Evolutionary conservation across 2,888 invertebrate species (phyloP).

Genomic region (Morpho achilles): DNA sequence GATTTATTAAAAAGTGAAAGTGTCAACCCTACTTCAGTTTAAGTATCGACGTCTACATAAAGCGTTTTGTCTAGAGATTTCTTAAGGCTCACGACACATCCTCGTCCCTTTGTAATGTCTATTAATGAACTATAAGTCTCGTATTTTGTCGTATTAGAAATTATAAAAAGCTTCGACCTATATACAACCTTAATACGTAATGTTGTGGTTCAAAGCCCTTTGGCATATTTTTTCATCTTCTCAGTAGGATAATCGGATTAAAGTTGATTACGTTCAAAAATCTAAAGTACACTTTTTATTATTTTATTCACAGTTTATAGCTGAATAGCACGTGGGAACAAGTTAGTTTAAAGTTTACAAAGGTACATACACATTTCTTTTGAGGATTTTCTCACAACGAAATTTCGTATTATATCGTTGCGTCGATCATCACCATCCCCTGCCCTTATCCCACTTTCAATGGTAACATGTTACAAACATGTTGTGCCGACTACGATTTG

Average conservation of each 20-base stretch:
- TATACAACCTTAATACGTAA: conserved; percentile 7
- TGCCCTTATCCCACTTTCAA: no score
- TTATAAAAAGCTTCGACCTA: conserved; percentile 2
- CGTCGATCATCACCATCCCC: no score
- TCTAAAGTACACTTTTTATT: conserved; percentile 16
- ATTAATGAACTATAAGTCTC: conserved; percentile 47
- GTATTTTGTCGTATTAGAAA: conserved; percentile 38
- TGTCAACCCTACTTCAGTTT: conserved; percentile 41
- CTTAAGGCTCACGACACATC: conserved; percentile 40
- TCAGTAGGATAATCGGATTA: conserved; percentile 26
- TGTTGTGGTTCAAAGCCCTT: conserved; percentile 9
- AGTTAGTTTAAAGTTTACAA: conserved; percentile 7
- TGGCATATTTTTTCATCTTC: conserved; percentile 3
- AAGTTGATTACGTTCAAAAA: conserved; percentile 21
- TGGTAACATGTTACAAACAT: no score
- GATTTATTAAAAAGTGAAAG: no score
- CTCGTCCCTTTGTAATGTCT: conserved; percentile 41
- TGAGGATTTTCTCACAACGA: no score
- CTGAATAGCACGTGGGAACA: conserved; percentile 13
- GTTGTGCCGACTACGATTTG: no score
- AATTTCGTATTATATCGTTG: no score
- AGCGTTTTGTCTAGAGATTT: conserved; percentile 49
- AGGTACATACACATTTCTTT: background rate
- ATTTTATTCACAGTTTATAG: conserved; percentile 15
- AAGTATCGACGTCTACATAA: conserved; percentile 32